Evolutionary conservation across 1,140 invertebrate species (phyloP), one percentile per base, ranked within the genome.

Genomic region (Agrypnia vestita): DNA sequence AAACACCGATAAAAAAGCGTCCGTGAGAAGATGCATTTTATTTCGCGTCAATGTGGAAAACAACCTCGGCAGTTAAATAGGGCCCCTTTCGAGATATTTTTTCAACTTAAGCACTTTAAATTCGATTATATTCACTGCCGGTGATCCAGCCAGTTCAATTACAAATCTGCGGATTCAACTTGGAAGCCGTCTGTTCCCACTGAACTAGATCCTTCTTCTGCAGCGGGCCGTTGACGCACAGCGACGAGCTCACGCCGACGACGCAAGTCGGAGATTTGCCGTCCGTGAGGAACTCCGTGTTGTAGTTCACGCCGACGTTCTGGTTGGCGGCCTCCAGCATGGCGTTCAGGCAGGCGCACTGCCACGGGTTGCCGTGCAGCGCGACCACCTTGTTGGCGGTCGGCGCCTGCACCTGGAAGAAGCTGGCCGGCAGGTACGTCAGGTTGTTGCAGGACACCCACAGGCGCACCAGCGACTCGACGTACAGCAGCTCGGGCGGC

Each of bases 351-450:
- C 79, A 80, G 1, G 56, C 6, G 25, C 75, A 76, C 46, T 59
- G 62, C 59, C 56, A 64, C 12, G 75, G 75, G 47, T 76, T 76
- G 4, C 75, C 75, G 9, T 64, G 11, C 44, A 76, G 43, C 25
- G 25, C 1, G 0, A 47, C n/a, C 11, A 75, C 19, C 7, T 11
- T 17, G 19, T 19, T 59, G 43, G 17, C 12, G 43, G n/a, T 61
- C 43, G 44, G n/a, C 67, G 19, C 9, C n/a, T n/a, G 35, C 9
- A 43, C 25, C 25, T n/a, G n/a, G 15, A 75, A 75, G 44, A 75
- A 75, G 9, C n/a, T 44, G 12, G 13, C 25, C 21, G 73, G 55
- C 15, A 75, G 11, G 46, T 17, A 11, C 6, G 73, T 75, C 25
- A 76, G 35, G 13, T 51, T 62, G 47, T 76, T 76, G 46, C 59